Conservation (phyloP, 2,113 vertebrate species). For the Balaeniceps rex region DNA sequence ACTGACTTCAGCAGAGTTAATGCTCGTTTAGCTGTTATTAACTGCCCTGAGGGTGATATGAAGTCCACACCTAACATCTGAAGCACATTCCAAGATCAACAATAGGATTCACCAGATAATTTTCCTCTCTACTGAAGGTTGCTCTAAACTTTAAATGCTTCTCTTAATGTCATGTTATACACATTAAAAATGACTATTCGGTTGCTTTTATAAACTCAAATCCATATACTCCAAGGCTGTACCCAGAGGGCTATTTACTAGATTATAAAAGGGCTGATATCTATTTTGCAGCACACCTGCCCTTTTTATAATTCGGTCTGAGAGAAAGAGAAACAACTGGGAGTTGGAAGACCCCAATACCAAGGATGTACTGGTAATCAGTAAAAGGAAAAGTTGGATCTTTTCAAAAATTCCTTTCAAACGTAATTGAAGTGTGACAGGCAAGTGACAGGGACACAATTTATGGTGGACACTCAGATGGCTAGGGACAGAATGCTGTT, state of each 20-base stretch:
- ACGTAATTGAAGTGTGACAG: background rate
- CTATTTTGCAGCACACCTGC: background rate
- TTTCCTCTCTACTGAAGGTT: background rate
- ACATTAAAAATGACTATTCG: background rate
- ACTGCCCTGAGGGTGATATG: background rate
- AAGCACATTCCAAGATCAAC: slow-evolving; percentile 13
- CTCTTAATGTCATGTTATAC: background rate
- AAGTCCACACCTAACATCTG: background rate
- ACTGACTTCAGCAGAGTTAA: background rate
- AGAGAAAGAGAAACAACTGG: background rate
- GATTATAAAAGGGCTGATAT: background rate
- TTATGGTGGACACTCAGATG: background rate
- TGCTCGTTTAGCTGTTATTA: background rate
- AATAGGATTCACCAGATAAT: background rate
- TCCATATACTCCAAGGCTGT: background rate
- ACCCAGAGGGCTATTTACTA: background rate
- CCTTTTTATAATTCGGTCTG: background rate
- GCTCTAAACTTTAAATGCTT: slow-evolving; percentile 1
- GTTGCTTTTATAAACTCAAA: background rate
- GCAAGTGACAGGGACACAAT: background rate
- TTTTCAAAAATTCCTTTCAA: background rate
- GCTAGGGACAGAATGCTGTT: background rate
- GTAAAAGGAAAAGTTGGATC: background rate
- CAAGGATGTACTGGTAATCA: background rate
- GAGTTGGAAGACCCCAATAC: background rate